phyloP scores from a whole-genome alignment of 2,888 invertebrate genomes.

The Rhagonycha lutea region DNA sequence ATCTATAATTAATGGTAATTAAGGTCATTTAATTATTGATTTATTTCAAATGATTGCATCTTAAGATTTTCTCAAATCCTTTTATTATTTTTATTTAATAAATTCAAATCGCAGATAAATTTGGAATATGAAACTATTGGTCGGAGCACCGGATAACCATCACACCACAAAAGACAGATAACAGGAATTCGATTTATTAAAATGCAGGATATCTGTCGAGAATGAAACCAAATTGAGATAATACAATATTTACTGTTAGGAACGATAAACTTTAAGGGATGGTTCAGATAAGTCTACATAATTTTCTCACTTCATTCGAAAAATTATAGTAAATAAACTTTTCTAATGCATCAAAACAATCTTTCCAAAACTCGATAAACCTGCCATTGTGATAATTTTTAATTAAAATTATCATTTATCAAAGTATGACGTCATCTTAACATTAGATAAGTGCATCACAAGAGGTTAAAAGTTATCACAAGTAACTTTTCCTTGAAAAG shows the following conservation, averaged over 20 bases:
- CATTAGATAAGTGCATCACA: not conserved
- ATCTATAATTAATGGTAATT: not conserved
- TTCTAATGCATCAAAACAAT: not conserved
- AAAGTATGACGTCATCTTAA: not conserved
- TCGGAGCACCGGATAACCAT: too few relatives aligned
- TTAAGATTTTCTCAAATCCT: not conserved
- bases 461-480: not conserved
- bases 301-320: too few relatives aligned
- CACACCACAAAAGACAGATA: too few relatives aligned
- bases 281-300: too few relatives aligned
- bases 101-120: too few relatives aligned
- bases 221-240: not conserved
- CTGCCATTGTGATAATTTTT: not conserved
- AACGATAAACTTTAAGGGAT: too few relatives aligned
- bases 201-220: too few relatives aligned
- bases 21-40: not conserved
- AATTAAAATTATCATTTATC: not conserved
- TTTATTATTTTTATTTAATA: too few relatives aligned
- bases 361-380: not conserved
- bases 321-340: not conserved
- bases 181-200: too few relatives aligned
- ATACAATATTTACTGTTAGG: too few relatives aligned
- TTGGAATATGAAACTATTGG: too few relatives aligned
- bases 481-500: not conserved
- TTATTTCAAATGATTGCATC: not conserved